Evolutionary conservation across 2,888 invertebrate genomes (phyloP).

Genomic region (Acronicta aceris): DNA sequence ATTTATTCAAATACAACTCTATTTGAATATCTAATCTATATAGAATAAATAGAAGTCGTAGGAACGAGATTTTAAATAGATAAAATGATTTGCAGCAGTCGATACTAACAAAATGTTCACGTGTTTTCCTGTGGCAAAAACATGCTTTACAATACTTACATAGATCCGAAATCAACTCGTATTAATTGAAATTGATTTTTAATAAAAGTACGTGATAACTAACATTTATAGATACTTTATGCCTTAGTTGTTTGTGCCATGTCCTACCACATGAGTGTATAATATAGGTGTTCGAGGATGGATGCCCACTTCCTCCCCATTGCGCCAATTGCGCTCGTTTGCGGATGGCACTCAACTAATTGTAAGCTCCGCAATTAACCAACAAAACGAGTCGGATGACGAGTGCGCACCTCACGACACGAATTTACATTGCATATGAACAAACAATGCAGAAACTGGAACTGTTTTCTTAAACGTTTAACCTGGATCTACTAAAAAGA

Average conservation of each 20-base stretch:
- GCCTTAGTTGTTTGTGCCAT: conserved; percentile 23
- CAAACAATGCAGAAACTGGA: conserved; percentile 16
- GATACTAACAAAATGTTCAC: conserved; percentile 31
- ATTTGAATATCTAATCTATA: conserved; percentile 1
- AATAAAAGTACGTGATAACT: too few relatives aligned
- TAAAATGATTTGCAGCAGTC: conserved; percentile 25
- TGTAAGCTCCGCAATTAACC: conserved; percentile 81
- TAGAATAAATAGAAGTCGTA: neutral
- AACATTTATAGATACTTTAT: neutral
- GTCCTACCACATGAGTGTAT: conserved; percentile 42
- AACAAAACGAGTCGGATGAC: conserved; percentile 68
- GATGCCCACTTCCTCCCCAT: conserved; percentile 85
- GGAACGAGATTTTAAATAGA: conserved; percentile 26
- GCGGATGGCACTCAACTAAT: conserved; percentile 81
- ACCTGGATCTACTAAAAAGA: conserved; percentile 13
- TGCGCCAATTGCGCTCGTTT: conserved; percentile 87
- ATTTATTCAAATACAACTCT: conserved; percentile 29
- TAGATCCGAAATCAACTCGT: conserved; percentile 2
- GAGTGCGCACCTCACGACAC: conserved; percentile 68
- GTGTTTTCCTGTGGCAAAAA: conserved; percentile 14
- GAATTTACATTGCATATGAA: conserved; percentile 23
- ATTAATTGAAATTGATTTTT: neutral
- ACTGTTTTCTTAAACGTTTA: conserved; percentile 11
- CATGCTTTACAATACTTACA: conserved; percentile 2
- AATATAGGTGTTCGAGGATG: conserved; percentile 72